These are phyloP conservation scores for Epinephelus lanceolatus DNA, from an alignment of 2,113 vertebrate genomes.

Conservation along the genomic window DNA sequence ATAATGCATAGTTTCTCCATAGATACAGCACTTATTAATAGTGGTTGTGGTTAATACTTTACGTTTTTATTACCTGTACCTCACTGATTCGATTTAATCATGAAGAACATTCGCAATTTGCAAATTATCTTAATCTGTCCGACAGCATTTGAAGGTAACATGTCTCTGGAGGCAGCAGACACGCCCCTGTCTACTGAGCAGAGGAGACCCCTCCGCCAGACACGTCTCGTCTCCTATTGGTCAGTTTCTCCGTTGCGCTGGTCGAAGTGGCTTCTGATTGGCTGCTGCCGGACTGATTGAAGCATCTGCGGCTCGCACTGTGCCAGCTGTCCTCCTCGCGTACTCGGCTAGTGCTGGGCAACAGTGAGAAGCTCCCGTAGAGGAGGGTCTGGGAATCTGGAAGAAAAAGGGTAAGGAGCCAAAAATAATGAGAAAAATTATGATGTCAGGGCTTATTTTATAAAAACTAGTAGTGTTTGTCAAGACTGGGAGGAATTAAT, in stretches of 20 bases:
- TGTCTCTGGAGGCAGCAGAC: constrained; percentile 33
- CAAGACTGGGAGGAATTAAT: background rate
- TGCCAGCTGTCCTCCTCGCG: constrained; percentile 72
- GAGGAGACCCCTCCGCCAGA: background rate
- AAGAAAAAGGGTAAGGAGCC: constrained; percentile 52
- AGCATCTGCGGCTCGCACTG: constrained; percentile 71
- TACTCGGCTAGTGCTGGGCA: constrained; percentile 64
- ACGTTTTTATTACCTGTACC: background rate
- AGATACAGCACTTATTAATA: too few species aligned
- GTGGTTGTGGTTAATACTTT: background rate
- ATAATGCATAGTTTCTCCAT: too few species aligned
- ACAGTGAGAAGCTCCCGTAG: constrained; percentile 21
- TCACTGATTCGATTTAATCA: background rate
- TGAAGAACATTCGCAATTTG: background rate
- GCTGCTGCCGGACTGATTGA: constrained; percentile 22
- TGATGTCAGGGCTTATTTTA: background rate
- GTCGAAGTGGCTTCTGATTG: constrained; percentile 46
- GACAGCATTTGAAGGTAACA: constrained; percentile 52
- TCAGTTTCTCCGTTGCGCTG: background rate
- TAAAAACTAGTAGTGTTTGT: background rate
- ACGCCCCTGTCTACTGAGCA: constrained; percentile 58
- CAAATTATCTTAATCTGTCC: background rate
- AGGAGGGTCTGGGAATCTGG: constrained; percentile 42
- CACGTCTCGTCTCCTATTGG: constrained; percentile 63
- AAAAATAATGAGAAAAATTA: background rate